Evolutionary conservation across 2,888 invertebrate genomes (phyloP).

Genomic region (Habrosyne pyritoides): DNA sequence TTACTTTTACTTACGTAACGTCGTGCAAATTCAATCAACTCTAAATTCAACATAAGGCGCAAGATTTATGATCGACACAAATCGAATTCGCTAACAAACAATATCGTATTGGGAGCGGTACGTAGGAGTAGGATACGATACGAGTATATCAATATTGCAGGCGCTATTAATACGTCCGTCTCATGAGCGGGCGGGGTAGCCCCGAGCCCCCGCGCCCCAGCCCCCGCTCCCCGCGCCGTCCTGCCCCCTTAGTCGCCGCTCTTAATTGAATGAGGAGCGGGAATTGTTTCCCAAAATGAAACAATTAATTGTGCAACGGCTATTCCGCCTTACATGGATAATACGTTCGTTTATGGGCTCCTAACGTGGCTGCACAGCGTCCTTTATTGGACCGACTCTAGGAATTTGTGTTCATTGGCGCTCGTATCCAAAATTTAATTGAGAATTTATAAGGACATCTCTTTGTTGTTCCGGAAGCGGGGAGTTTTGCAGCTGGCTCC

Average conservation of each 20-base stretch:
- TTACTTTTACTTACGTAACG: conserved; percentile 51
- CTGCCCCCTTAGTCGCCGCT: conserved; percentile 77
- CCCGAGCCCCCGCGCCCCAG: conserved; percentile 41
- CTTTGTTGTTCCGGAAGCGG: conserved; percentile 63
- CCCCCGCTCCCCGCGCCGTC: conserved; percentile 40
- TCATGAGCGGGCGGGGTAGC: conserved; percentile 74
- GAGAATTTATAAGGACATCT: conserved; percentile 79
- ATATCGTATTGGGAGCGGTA: conserved; percentile 81
- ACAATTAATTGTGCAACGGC: conserved; percentile 85
- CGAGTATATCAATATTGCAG: conserved; percentile 84
- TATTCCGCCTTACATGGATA: conserved; percentile 84
- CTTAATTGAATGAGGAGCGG: conserved; percentile 84
- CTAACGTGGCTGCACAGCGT: conserved; percentile 82
- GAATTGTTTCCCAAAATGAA: conserved; percentile 84
- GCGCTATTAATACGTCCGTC: conserved; percentile 84
- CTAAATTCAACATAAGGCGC: conserved; percentile 81
- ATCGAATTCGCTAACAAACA: conserved; percentile 83
- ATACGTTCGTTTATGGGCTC: conserved; percentile 83
- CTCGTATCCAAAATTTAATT: conserved; percentile 82
- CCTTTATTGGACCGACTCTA: conserved; percentile 82
- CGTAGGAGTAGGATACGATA: conserved; percentile 77
- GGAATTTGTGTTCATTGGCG: conserved; percentile 82
- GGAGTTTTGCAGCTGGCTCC: conserved; percentile 71
- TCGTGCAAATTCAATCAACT: conserved; percentile 76
- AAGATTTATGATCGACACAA: conserved; percentile 84